Base-by-base conservation (phyloP, 2,113 vertebrate species). In the Hyperopisus bebe region DNA sequence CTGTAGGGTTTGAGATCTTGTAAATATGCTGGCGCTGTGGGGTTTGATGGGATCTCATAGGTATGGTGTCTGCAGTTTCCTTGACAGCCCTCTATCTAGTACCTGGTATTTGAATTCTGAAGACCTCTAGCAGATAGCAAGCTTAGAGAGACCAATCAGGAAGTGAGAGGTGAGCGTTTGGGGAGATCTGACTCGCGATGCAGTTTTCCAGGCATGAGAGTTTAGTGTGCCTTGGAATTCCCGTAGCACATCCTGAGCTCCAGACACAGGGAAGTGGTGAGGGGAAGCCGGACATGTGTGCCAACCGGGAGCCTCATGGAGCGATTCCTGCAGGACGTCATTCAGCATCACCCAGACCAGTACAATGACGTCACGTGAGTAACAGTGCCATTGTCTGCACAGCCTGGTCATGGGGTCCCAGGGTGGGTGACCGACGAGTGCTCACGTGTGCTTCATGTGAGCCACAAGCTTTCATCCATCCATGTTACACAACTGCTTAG, bases 261-360 rank as follows among this genome's bases (percentile, higher is more conserved):
- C 87, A 94, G 95, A 92, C 98, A 99, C 94, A 95, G 95, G 93
- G 96, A 95, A 55, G 93, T 96, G 87, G 95, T 97, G 24, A 93
- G 93, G 27, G 93, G 94, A 42, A 94, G 94, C 11, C 95, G 96
- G 91, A 94, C 92, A 90, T 94, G 91, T 24, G 91, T 93, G 47
- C 87, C 55, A 70, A 90, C 94, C 47, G 91, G 88, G 35, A 97
- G 95, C 53, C 86, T 99, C 91, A 95, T 99, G 96, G 97, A 99
- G 3, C 97, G 98, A 89, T 99, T 99, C 92, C 94, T 99, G 86
- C 95, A 97, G 90, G 98, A 99, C 48, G 98, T 99, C 39, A 92
- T 97, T 42, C 94, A 94, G 44, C 96, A 99, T 92, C 97, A 98
- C 94, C 97, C 98, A 0, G 94, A 96, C 91, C 93, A 92, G 92